phyloP scores from a whole-genome alignment of 2,888 invertebrate species.

The Nematopogon swammerdamellus region DNA sequence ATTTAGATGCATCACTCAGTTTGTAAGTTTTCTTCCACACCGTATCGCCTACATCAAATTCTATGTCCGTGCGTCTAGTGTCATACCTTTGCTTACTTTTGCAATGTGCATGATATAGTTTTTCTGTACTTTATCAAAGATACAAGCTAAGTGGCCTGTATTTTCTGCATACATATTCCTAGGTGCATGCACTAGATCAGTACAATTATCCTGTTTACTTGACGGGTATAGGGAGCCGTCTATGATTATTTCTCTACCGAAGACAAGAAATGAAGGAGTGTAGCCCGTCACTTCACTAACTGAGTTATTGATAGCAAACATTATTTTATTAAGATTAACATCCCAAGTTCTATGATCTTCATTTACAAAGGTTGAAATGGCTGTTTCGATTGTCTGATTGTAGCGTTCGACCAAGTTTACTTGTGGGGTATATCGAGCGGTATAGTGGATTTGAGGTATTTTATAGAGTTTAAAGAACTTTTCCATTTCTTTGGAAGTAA shows the following conservation, averaged over 20 bases:
- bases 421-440: conserved; percentile 5
- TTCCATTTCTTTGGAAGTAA: conserved; percentile 3
- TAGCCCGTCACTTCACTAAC: conserved; percentile 6
- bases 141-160: conserved; percentile 1
- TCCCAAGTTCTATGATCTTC: conserved; percentile 15
- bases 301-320: conserved; percentile 16
- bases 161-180: conserved; percentile 6
- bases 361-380: background rate
- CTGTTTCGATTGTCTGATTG: conserved; percentile 4
- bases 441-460: conserved; percentile 5
- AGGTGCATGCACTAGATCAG: conserved; percentile 2
- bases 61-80: background rate
- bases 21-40: conserved; percentile 14
- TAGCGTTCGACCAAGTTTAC: conserved; percentile 5
- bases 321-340: conserved; percentile 12
- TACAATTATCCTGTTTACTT: too few species aligned
- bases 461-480: conserved; percentile 5
- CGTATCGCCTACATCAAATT: conserved; percentile 8
- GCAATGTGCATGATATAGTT: background rate
- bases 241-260: conserved; percentile 9
- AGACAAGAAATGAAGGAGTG: conserved; percentile 16
- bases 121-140: conserved; percentile 2
- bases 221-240: background rate
- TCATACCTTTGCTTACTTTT: background rate
- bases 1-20: conserved; percentile 11